These are phyloP conservation scores for Orthosia gothica DNA, from an alignment of 2,888 invertebrate species.

Conservation along the genomic window DNA sequence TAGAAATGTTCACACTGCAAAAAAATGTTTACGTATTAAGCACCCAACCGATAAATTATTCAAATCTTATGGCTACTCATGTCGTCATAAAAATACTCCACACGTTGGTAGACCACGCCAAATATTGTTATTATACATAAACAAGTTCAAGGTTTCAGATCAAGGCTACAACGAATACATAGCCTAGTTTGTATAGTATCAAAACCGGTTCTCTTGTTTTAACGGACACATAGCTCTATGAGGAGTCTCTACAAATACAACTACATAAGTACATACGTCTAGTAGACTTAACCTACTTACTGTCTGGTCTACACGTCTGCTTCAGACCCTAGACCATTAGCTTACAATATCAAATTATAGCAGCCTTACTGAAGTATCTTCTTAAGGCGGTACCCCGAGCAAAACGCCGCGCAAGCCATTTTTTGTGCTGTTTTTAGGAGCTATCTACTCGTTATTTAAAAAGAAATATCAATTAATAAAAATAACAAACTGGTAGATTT, in stretches of 20 bases:
- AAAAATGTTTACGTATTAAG: too few species aligned
- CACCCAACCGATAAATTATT: neutral
- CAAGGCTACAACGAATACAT: constrained; percentile 45
- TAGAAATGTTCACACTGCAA: too few species aligned
- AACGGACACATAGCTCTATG: neutral
- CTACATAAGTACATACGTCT: neutral
- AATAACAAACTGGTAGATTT: too few species aligned
- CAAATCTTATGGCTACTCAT: neutral
- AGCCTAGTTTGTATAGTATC: constrained; percentile 7
- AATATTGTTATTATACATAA: constrained; percentile 24
- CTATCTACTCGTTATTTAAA: too few species aligned
- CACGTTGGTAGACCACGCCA: neutral
- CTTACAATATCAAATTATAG: too few species aligned
- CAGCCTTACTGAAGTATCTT: too few species aligned
- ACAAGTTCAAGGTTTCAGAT: constrained; percentile 54
- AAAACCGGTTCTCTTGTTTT: constrained; percentile 45
- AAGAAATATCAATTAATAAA: too few species aligned
- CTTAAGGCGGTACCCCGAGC: too few species aligned
- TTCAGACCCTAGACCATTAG: neutral
- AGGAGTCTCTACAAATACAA: constrained; percentile 13
- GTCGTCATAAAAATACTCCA: neutral
- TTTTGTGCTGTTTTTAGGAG: too few species aligned
- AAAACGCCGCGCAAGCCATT: too few species aligned
- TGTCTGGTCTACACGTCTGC: neutral
- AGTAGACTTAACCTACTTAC: neutral